These are phyloP conservation scores for Hymenopus coronatus DNA, from an alignment of 2,888 invertebrate species.

Conservation along the genomic window DNA sequence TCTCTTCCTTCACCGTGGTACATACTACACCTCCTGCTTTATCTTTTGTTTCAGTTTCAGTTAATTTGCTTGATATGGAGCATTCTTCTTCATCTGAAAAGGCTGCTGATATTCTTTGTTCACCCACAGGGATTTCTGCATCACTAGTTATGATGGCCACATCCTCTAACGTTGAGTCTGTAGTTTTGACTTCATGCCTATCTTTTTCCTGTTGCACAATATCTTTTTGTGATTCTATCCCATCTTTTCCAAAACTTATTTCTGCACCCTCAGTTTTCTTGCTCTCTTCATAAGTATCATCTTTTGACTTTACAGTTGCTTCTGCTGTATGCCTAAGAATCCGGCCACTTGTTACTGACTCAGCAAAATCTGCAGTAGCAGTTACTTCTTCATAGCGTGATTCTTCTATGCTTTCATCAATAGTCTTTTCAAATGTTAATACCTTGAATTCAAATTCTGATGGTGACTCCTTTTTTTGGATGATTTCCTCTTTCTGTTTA, in stretches of 20 bases:
- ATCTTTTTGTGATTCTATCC: constrained; percentile 10
- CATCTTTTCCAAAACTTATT: constrained; percentile 22
- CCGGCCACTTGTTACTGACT: constrained; percentile 8
- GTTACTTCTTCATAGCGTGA: constrained; percentile 33
- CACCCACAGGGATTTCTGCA: constrained; percentile 13
- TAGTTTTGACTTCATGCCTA: constrained; percentile 15
- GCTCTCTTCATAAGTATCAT: constrained; percentile 2
- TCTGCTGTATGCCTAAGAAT: constrained; percentile 25
- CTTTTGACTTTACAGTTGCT: constrained; percentile 18
- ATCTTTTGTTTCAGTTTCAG: constrained; percentile 29
- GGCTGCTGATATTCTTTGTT: constrained; percentile 27
- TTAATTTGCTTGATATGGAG: constrained; percentile 22
- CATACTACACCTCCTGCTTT: constrained; percentile 5
- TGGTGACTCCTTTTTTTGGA: constrained; percentile 62
- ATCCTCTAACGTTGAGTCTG: constrained; percentile 29
- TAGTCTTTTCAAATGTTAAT: constrained; percentile 37
- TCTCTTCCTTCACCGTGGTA: constrained; percentile 21
- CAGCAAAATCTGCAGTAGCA: constrained; percentile 27
- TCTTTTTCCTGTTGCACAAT: constrained; percentile 6
- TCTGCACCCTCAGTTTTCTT: constrained; percentile 23
- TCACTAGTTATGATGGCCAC: constrained; percentile 14
- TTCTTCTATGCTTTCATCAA: constrained; percentile 39
- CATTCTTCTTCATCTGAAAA: constrained; percentile 30
- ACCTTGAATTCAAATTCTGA: constrained; percentile 71
- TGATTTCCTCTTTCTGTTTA: constrained; percentile 55